phyloP scores from a whole-genome alignment of 2,797 vertebrate genomes.

The Columba guinea region DNA sequence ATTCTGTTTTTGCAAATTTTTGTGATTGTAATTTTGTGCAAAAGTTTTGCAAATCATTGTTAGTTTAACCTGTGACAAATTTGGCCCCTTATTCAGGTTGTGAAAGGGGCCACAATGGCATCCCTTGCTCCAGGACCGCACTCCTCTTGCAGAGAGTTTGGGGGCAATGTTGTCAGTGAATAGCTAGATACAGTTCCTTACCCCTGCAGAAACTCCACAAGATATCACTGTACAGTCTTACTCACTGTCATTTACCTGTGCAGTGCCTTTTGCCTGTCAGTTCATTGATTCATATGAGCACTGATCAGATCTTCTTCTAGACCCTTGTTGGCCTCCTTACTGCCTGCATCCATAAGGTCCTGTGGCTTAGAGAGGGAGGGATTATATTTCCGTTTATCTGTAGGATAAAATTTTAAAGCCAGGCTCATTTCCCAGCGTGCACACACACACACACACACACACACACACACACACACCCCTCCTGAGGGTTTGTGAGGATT shows the following conservation, averaged over 20 bases:
- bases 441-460: too few species aligned
- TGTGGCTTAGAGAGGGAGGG: neutral
- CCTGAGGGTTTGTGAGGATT: neutral
- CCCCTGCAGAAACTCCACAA: neutral
- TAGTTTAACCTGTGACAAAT: neutral
- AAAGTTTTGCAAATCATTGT: neutral
- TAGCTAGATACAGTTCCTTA: neutral
- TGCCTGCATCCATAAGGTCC: neutral
- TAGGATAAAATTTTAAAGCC: neutral
- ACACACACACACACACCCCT: neutral
- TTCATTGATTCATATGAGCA: accelerated
- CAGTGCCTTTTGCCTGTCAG: neutral
- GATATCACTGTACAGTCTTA: neutral
- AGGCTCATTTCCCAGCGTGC: neutral
- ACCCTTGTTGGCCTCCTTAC: neutral
- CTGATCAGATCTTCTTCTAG: neutral
- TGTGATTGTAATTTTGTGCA: neutral
- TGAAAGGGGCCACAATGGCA: neutral
- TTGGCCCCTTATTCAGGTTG: accelerated
- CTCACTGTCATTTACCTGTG: neutral
- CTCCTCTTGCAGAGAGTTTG: neutral
- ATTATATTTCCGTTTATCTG: neutral
- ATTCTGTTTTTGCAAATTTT: neutral
- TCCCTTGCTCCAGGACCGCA: neutral
- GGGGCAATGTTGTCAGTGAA: neutral